Evolutionary conservation across 2,888 invertebrate species (phyloP), one percentile per base, ranked within the genome.

Genomic region (Eupithecia vulgata): DNA sequence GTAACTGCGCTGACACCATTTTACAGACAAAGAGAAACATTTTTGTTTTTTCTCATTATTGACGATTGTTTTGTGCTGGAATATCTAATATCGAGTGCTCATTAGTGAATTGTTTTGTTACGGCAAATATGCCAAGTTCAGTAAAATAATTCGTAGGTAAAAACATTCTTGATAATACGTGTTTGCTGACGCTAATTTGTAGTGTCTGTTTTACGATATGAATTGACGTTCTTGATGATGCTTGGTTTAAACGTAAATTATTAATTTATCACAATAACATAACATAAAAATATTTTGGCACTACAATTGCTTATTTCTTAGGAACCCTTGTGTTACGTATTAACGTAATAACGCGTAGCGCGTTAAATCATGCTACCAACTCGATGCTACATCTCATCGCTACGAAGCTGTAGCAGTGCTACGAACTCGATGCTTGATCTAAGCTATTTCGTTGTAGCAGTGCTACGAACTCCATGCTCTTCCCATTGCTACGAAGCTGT

Each of bases 1-100:
- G 68, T 70, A 69, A 70, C 45, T 68, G 57, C 42, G 42, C 74
- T 69, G 74, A 74, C 69, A 67, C 67, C 71, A 72, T 75, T 72
- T 73, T 64, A 65, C 45, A 70, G 48, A 73, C 59, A 64, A 74
- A 70, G 61, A 67, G 21, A 61, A 40, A 52, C 15, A 52, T 25
- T 62, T 45, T 66, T 61, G 65, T 68, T 69, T 68, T 57, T 69
- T 71, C 61, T 45, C 45, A 64, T 64, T 21, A 64, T 62, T 62
- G 52, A 17, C 48, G 57, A 34, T 72, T 71, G 62, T 34, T 34
- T 61, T 42, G 61, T 40, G 10, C 71, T 77, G 72, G 76, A 57
- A 57, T 67, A 65, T 69, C 57, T 77, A 71, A 66, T 66, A 68
- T 72, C 67, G 70, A 72, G 57, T 42, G 70, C 30, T 72, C 70